Percentiles rank a stretch among this genome's conserved stretches.
phyloP scores from a whole-genome alignment of 2,113 vertebrate genomes.

The Eidolon helvum region DNA sequence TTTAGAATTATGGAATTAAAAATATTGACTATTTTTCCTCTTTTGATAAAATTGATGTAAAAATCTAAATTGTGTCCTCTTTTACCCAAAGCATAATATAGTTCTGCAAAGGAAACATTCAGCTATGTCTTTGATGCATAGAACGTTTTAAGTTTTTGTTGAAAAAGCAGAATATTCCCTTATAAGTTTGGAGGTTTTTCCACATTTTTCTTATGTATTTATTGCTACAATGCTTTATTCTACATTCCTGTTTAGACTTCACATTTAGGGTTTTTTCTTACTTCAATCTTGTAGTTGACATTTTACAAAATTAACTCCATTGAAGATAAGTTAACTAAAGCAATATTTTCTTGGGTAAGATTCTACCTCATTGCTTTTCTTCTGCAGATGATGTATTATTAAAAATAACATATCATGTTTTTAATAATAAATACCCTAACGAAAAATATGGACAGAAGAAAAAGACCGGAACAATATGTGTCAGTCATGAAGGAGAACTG shows the following conservation, averaged over 20 bases:
- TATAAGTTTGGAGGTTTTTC: background rate
- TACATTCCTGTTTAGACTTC: background rate
- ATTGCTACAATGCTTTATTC: background rate
- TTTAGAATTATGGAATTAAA: background rate
- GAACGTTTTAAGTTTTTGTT: background rate
- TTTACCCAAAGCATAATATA: background rate
- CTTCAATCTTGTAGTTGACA: background rate
- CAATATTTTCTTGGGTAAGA: background rate
- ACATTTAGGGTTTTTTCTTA: slow-evolving; percentile 34
- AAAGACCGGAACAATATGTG: slow-evolving; percentile 18
- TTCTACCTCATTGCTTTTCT: background rate
- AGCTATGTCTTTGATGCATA: background rate
- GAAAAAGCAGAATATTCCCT: background rate
- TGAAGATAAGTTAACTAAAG: slow-evolving; percentile 52
- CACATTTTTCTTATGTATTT: background rate
- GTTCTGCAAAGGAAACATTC: background rate
- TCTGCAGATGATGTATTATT: background rate
- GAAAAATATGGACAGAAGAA: slow-evolving; percentile 49
- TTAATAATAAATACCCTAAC: slow-evolving; percentile 45
- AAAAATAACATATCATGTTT: slow-evolving; percentile 19
- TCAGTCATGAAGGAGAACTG: slow-evolving; percentile 29
- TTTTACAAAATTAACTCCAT: slow-evolving; percentile 55
- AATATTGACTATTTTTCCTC: background rate
- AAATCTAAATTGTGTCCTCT: background rate
- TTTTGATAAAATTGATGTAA: background rate